These are phyloP conservation scores for Haliclystus octoradiatus DNA, from an alignment of 30 jellyfish, hydroid and myxozoan species.

Conservation along the genomic window DNA sequence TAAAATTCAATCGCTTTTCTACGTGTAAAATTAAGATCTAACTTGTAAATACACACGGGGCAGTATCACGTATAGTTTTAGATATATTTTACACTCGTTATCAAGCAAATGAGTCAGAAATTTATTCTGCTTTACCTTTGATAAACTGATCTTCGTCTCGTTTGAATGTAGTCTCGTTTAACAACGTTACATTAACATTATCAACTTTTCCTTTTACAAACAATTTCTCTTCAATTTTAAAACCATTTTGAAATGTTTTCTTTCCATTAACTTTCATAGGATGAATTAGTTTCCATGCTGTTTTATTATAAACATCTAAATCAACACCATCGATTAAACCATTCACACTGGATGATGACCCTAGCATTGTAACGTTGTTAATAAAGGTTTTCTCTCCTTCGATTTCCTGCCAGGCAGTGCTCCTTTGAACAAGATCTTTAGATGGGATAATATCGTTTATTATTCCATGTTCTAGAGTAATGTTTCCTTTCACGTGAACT, in stretches of 20 bases:
- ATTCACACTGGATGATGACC: conserved; percentile 16
- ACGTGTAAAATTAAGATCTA: too few relatives aligned
- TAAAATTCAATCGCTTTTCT: too few relatives aligned
- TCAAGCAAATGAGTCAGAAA: too few relatives aligned
- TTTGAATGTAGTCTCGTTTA: conserved; percentile 45
- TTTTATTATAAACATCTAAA: conserved; percentile 30
- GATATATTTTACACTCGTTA: too few relatives aligned
- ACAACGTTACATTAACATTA: conserved; percentile 49
- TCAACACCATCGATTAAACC: conserved; percentile 57
- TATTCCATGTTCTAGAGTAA: conserved; percentile 28
- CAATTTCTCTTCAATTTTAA: conserved; percentile 25
- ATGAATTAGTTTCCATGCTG: conserved; percentile 30
- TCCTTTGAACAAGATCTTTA: conserved; percentile 41
- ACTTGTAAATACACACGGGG: too few relatives aligned
- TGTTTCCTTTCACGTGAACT: conserved; percentile 23
- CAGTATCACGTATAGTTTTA: too few relatives aligned
- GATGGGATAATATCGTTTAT: conserved; percentile 41
- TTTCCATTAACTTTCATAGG: conserved; percentile 30
- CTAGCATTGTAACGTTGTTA: background rate
- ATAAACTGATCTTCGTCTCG: conserved; percentile 34
- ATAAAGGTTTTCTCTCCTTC: background rate
- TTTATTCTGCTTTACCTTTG: conserved; percentile 20
- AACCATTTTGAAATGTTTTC: conserved; percentile 40
- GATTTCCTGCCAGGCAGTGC: background rate
- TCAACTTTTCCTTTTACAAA: conserved; percentile 64